Base-by-base conservation (phyloP, 1,140 invertebrate species). In the Caenorhabditis latens region DNA sequence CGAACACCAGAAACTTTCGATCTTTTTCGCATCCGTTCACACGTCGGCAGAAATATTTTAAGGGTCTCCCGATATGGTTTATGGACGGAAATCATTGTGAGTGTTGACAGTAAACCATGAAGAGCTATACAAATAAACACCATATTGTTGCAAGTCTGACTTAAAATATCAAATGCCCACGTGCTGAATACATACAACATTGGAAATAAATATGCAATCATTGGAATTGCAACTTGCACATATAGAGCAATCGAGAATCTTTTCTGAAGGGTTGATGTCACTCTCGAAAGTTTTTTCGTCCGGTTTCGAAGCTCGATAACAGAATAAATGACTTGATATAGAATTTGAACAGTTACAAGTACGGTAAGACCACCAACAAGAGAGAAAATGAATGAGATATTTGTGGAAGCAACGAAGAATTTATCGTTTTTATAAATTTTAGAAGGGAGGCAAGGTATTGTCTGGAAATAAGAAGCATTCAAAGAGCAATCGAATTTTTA, bases 131-230 rank as follows among this genome's bases (percentile, higher is more conserved):
- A 71, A 71, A 71, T 71, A 71, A 71, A 71, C 65, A 71, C 65
- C 11, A 71, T 40, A 71, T 71, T 71, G 65, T 71, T 71, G 65
- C 65, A 71, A 71, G 42, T 71, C n/a, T 71, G 65, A n/a, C 65
- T 71, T 43, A 71, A 71, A 71, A 71, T 46, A 71, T 71, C 65
- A 71, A 71, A 71, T 19, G 65, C 46, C 65, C 65, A 71, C 24
- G 65, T 71, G 21, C 9, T 32, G 19, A 71, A 71, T 42, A 71
- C 65, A 46, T 71, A 71, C 8, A 71, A 24, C 65, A 71, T 71
- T 43, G 65, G 65, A 19, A 71, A 71, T 43, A 71, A 16, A 46
- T 71, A 71, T 19, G 24, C 65, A n/a, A 71, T 71, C 65, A 71
- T 71, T 71, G 65, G 65, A 11, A 71, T 71, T 8, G 65, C 40